A percentile compares a stretch with the other conserved stretches of the same genome.
Evolutionary conservation across 2,888 invertebrate species (phyloP).

Genomic region (Torymus auratus): DNA sequence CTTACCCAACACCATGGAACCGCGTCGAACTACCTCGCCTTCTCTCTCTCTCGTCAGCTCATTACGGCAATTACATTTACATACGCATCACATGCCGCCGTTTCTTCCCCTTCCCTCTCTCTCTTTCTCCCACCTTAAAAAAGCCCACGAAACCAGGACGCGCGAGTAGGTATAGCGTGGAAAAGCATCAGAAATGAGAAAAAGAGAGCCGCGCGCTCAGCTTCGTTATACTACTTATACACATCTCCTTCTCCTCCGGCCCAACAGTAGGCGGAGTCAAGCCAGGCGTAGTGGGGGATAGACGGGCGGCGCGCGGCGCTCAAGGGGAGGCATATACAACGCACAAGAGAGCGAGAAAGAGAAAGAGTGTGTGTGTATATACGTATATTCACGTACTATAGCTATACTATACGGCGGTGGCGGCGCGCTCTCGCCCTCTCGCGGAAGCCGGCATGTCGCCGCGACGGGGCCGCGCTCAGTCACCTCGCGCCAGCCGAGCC

Average conservation of each 20-base stretch:
- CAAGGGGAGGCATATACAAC: too few relatives aligned
- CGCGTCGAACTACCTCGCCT: too few relatives aligned
- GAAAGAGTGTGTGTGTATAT: too few relatives aligned
- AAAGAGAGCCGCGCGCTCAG: slow-evolving; percentile 5
- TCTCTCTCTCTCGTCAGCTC: background rate
- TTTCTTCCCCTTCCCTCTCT: background rate
- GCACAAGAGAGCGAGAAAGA: too few relatives aligned
- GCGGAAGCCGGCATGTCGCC: slow-evolving; percentile 60
- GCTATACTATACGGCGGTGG: too few relatives aligned
- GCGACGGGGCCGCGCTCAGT: slow-evolving; percentile 70
- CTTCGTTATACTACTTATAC: background rate
- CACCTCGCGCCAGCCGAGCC: slow-evolving; percentile 75
- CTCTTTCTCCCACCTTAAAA: background rate
- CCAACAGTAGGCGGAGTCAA: slow-evolving; percentile 37
- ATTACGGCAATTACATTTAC: background rate
- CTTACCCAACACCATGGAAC: too few relatives aligned
- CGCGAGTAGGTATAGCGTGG: background rate
- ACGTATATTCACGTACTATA: too few relatives aligned
- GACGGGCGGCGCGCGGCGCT: slow-evolving; percentile 14
- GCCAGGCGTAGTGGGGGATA: background rate
- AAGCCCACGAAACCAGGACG: background rate
- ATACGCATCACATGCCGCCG: background rate
- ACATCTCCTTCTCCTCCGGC: background rate
- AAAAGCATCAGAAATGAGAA: slow-evolving; percentile 7
- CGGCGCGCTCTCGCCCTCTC: slow-evolving; percentile 56